Evolutionary conservation across 2,797 vertebrate genomes (phyloP).

Genomic region (Lagodon rhomboides): DNA sequence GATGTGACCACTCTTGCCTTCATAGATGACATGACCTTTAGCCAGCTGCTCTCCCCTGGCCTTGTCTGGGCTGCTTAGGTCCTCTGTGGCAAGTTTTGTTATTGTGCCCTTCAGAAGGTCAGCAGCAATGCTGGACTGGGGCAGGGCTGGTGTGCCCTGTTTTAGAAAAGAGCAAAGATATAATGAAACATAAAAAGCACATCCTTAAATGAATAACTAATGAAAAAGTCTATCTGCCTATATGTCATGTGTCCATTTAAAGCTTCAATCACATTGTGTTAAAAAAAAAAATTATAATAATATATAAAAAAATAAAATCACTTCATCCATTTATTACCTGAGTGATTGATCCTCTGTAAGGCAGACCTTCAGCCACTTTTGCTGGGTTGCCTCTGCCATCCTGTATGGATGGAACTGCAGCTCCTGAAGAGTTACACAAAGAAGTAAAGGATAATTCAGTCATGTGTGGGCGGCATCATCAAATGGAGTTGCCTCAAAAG

Average conservation of each 20-base stretch:
- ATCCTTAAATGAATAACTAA: not conserved
- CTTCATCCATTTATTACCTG: slow-evolving; percentile 83
- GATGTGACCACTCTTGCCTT: slow-evolving; percentile 97
- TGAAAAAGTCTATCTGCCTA: not conserved
- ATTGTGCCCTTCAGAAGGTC: slow-evolving; percentile 95
- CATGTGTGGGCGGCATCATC: not conserved
- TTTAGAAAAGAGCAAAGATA: slow-evolving; percentile 31
- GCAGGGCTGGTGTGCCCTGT: slow-evolving; percentile 94
- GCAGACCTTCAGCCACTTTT: slow-evolving; percentile 89
- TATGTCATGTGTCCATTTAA: not conserved
- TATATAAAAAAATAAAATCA: not conserved
- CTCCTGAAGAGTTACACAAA: slow-evolving; percentile 75
- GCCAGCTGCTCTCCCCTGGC: slow-evolving; percentile 90
- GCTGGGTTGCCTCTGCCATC: slow-evolving; percentile 91
- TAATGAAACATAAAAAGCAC: not conserved
- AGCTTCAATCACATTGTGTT: not conserved
- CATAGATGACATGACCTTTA: slow-evolving; percentile 97
- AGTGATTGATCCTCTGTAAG: slow-evolving; percentile 94
- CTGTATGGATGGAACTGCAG: slow-evolving; percentile 85
- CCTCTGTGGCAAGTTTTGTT: slow-evolving; percentile 92
- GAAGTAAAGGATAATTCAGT: not conserved
- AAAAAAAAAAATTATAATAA: too few relatives aligned
- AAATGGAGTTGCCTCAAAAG: not conserved
- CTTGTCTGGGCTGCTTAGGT: slow-evolving; percentile 91
- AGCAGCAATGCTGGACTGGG: slow-evolving; percentile 92